Evolutionary conservation across 2,113 vertebrate species (phyloP).

Genomic region (Chauna torquata): DNA sequence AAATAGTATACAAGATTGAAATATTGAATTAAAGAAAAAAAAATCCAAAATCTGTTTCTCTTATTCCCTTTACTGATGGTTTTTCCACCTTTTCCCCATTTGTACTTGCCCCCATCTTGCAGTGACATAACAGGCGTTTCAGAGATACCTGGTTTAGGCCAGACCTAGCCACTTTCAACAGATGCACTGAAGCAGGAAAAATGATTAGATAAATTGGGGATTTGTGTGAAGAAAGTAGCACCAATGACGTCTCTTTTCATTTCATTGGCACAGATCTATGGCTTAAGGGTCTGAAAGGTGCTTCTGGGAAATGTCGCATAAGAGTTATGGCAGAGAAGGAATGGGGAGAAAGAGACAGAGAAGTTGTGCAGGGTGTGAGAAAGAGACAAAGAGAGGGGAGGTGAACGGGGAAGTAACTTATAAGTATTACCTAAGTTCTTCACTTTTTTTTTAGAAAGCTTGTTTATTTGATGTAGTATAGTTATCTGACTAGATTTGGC

Average conservation of each 20-base stretch:
- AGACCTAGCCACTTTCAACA: neutral
- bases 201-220: neutral
- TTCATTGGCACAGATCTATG: neutral
- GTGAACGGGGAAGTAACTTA: neutral
- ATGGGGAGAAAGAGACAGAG: neutral
- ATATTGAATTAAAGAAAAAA: neutral
- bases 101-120: neutral
- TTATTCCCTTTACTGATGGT: neutral
- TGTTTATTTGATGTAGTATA: neutral
- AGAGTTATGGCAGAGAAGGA: neutral
- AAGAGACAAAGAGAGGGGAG: neutral
- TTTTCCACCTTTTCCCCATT: neutral
- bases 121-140: neutral
- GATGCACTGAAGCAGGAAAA: neutral
- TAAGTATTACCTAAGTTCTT: neutral
- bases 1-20: neutral
- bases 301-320: neutral
- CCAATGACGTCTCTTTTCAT: neutral
- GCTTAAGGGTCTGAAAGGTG: neutral
- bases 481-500: neutral
- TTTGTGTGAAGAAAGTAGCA: neutral
- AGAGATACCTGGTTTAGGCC: neutral
- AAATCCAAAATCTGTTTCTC: neutral
- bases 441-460: neutral
- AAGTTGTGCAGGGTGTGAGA: neutral